Evolutionary conservation across 2,113 vertebrate genomes (phyloP).

Genomic region (Notiomystis cincta): DNA sequence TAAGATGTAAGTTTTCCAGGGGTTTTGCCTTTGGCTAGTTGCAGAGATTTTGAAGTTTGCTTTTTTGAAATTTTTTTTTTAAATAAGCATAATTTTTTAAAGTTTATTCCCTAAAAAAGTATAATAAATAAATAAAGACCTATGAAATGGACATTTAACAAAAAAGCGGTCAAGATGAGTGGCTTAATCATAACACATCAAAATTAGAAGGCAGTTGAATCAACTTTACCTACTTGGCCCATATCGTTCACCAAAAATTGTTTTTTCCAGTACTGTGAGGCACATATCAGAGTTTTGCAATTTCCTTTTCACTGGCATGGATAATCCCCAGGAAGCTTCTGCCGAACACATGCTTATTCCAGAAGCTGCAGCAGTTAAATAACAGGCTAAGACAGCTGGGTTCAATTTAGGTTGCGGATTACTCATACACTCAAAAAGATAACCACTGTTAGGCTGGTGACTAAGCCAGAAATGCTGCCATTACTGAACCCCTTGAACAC

Average conservation of each 20-base stretch:
- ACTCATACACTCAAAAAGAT: conserved; percentile 8
- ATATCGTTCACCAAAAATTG: neutral
- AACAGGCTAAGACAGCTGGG: conserved; percentile 58
- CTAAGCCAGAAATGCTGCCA: neutral
- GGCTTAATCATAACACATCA: neutral
- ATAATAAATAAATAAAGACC: neutral
- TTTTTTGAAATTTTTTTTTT: neutral
- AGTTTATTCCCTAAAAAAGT: neutral
- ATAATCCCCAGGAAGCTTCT: conserved; percentile 37
- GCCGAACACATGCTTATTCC: neutral
- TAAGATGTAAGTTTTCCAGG: neutral
- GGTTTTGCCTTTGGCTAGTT: neutral
- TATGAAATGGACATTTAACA: neutral
- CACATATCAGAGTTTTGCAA: neutral
- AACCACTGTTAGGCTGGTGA: neutral
- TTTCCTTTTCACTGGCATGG: neutral
- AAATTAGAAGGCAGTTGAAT: neutral
- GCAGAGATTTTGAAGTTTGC: neutral
- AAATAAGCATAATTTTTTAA: neutral
- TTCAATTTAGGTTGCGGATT: conserved; percentile 55
- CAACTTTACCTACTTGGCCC: neutral
- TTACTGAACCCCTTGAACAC: neutral
- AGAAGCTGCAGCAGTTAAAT: conserved; percentile 48
- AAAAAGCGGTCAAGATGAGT: neutral
- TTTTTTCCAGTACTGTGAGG: neutral